Conservation (phyloP, 2,113 vertebrate species). For the Chaenocephalus aceratus region DNA sequence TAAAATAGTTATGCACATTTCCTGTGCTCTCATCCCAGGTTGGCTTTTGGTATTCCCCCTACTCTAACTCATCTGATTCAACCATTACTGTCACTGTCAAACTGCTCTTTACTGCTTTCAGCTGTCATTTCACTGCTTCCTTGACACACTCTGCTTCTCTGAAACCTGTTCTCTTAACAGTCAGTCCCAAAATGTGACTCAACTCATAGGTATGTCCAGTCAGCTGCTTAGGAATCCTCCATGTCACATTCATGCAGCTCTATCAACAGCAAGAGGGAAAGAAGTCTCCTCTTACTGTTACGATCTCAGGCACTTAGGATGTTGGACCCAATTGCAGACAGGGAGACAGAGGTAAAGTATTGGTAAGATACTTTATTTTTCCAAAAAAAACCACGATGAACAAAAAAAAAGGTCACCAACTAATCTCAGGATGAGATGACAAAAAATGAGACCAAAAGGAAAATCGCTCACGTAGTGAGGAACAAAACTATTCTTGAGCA, state of each 20-base stretch:
- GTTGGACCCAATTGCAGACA: too few species aligned
- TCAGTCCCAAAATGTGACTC: slow-evolving; percentile 14
- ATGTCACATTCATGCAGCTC: slow-evolving; percentile 5
- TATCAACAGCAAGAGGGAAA: neutral
- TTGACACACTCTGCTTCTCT: slow-evolving; percentile 9
- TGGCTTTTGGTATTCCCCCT: neutral
- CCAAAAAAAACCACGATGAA: too few species aligned
- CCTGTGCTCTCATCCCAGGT: slow-evolving; percentile 17
- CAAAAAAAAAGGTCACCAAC: too few species aligned
- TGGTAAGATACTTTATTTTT: too few species aligned
- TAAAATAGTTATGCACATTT: slow-evolving; percentile 26
- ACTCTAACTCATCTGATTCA: slow-evolving; percentile 35
- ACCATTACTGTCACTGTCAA: neutral
- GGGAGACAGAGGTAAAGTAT: too few species aligned
- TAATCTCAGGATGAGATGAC: too few species aligned
- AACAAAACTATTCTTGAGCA: too few species aligned
- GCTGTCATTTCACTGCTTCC: slow-evolving; percentile 37
- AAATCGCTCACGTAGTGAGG: too few species aligned
- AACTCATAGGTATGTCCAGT: slow-evolving; percentile 9
- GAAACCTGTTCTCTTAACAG: slow-evolving; percentile 4
- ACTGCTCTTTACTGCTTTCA: slow-evolving; percentile 20
- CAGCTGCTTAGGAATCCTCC: slow-evolving; percentile 15
- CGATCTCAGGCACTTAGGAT: too few species aligned
- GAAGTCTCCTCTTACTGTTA: neutral
- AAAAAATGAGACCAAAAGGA: too few species aligned